Base-by-base conservation (phyloP, 2,888 invertebrate genomes). In the Heliconius cydno region DNA sequence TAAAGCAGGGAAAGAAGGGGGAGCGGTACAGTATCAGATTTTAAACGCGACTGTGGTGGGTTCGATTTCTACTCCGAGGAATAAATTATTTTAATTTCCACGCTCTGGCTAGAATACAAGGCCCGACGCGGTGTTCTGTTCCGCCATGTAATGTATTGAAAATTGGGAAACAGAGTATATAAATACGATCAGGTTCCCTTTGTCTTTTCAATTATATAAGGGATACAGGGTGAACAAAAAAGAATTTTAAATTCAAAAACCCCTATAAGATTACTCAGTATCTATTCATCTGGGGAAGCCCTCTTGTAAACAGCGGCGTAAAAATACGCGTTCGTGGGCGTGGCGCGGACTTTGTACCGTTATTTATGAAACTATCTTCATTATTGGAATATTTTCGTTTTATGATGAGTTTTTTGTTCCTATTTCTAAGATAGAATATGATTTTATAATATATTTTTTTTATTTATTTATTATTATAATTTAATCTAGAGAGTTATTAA, bases 311-410 rank as follows among this genome's bases (percentile, higher is more conserved):
- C 68, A 77, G 9, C 57, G 25, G 52, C 22, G 52, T 73, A 78
- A 60, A 78, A 78, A 78, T 78, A 78, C 19, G 25, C 19, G n/a
- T 5, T 4, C 0, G 67, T 74, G 38, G 73, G 78, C 67, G 78
- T 74, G 66, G 10, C n/a, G 66, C 25, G 78, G 67, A 74, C 78
- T 78, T 78, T 41, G 78, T 57, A 74, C 73, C 25, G 60, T 28
- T 74, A 60, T 74, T 74, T 74, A 41, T 34, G 60, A 57, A 57
- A 28, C 28, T 65, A n/a, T 34, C 13, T 22, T 38, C 74, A 12
- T n/a, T 30, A 57, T 28, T n/a, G 30, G 19, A 41, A 41, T 41
- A 75, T 41, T 28, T 73, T 73, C 7, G 34, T 34, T 19, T n/a
- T 34, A 57, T 60, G 4, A 73, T 34, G 10, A 6, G 25, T 12